Conservation (phyloP, 2,113 vertebrate genomes). For the Tyrannus savana region DNA sequence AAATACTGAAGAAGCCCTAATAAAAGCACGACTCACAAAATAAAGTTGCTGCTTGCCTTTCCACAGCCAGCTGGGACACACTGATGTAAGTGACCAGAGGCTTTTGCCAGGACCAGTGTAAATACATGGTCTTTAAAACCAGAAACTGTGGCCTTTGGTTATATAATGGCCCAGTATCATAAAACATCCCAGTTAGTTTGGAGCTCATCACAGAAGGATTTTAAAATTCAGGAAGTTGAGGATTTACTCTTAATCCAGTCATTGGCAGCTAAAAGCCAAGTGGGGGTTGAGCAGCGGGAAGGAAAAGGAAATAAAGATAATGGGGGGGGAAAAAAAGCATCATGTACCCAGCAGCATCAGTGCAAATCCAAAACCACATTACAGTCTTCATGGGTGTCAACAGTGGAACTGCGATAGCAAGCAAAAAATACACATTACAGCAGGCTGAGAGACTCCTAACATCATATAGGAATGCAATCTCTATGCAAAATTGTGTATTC, state of each 20-base stretch:
- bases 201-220: neutral
- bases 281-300: neutral
- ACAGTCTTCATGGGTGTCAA: neutral
- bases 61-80: neutral
- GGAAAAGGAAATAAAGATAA: neutral
- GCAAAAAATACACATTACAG: neutral
- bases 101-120: neutral
- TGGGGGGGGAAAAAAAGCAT: neutral
- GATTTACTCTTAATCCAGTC: neutral
- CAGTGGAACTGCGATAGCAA: neutral
- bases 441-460: neutral
- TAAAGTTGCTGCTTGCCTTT: neutral
- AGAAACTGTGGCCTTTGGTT: neutral
- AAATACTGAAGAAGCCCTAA: neutral
- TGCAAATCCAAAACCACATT: neutral
- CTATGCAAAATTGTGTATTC: neutral
- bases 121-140: neutral
- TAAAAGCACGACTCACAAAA: neutral
- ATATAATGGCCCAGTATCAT: neutral
- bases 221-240: constrained; percentile 5
- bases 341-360: neutral
- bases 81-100: neutral
- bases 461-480: neutral
- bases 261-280: neutral
- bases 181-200: neutral